These are phyloP conservation scores for Lepidocolaptes lacrymiger DNA, from an alignment of 2,797 vertebrate genomes.

Conservation along the genomic window DNA sequence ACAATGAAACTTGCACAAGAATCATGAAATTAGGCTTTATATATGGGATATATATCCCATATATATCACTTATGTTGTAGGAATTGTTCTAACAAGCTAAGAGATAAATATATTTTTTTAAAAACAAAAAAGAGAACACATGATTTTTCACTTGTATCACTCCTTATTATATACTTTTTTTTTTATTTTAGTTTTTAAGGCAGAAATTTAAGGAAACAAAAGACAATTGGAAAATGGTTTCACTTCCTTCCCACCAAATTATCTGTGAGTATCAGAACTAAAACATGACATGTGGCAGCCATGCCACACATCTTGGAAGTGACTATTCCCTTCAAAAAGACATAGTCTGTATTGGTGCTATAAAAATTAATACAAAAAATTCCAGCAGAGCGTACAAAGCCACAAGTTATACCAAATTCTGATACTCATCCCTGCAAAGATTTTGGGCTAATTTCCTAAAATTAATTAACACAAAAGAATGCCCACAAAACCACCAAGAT, in stretches of 20 bases:
- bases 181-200: background rate
- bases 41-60: too few relatives aligned
- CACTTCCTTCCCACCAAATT: background rate
- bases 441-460: background rate
- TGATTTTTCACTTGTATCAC: background rate
- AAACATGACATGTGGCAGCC: background rate
- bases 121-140: background rate
- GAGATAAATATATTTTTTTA: background rate
- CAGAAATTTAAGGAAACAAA: slow-evolving; percentile 26
- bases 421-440: background rate
- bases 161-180: background rate
- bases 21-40: background rate
- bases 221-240: slow-evolving; percentile 26
- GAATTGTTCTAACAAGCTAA: background rate
- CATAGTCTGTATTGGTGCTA: background rate
- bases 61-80: background rate
- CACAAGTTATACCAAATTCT: background rate
- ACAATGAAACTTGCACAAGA: background rate
- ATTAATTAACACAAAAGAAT: background rate
- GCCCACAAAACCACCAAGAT: background rate
- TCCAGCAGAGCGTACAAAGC: background rate
- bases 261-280: background rate
- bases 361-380: background rate
- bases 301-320: background rate
- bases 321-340: background rate